Percentiles rank a stretch among this genome's conserved stretches.
Conservation (phyloP, 2,888 invertebrate genomes). For the Tethea ocularis region DNA sequence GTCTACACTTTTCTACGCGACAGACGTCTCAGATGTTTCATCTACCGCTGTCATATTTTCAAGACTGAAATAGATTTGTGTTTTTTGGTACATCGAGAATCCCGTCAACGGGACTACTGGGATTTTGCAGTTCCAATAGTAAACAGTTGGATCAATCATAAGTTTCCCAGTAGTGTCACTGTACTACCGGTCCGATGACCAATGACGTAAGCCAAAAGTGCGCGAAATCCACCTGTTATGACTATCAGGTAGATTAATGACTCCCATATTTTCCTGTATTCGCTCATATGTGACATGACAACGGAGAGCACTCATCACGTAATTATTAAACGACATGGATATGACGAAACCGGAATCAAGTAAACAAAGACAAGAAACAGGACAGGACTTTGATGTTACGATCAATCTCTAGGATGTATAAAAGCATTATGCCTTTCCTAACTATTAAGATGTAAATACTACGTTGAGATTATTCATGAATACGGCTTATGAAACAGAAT, state of each 20-base stretch:
- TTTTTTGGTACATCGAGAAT: background rate
- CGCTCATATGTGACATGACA: slow-evolving; percentile 31
- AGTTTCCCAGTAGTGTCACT: slow-evolving; percentile 34
- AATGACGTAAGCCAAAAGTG: slow-evolving; percentile 73
- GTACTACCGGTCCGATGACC: slow-evolving; percentile 51
- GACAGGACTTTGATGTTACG: background rate
- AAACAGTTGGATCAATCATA: slow-evolving; percentile 8
- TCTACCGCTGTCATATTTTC: background rate
- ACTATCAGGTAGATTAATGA: slow-evolving; percentile 53
- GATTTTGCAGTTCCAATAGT: too few species aligned
- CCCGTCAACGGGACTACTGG: background rate
- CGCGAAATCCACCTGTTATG: slow-evolving; percentile 69
- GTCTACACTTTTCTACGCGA: background rate
- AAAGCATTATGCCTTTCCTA: background rate
- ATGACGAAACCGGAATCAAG: background rate
- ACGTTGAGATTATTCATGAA: background rate
- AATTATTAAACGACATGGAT: background rate
- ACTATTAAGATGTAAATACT: background rate
- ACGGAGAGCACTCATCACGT: background rate
- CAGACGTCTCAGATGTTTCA: background rate
- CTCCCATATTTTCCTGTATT: slow-evolving; percentile 63
- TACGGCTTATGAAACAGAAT: background rate
- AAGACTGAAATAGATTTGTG: background rate
- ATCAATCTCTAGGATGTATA: background rate
- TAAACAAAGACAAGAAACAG: background rate